phyloP scores from a whole-genome alignment of 2,888 invertebrate species.

The Netelia melanura region DNA sequence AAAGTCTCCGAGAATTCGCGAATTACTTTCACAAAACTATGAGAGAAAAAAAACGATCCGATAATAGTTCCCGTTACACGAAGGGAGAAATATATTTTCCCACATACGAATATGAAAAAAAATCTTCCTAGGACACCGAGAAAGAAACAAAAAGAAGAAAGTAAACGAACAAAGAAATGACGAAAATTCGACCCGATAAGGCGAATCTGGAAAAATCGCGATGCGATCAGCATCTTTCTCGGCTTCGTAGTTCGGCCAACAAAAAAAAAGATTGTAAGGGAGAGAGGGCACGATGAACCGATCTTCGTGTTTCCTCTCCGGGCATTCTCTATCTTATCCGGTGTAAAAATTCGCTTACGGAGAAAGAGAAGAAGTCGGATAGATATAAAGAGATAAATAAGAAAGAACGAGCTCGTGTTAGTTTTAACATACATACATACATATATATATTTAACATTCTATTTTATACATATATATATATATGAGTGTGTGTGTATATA shows the following conservation, averaged over 20 bases:
- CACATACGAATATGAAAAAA: constrained; percentile 3
- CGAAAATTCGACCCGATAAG: constrained; percentile 41
- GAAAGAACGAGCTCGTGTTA: constrained; percentile 53
- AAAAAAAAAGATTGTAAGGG: constrained; percentile 5
- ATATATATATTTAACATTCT: constrained; percentile 21
- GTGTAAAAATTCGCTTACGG: constrained; percentile 82
- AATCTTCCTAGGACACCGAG: background rate
- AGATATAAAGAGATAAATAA: constrained; percentile 63
- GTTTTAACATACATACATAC: constrained; percentile 14
- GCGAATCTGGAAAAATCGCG: constrained; percentile 6
- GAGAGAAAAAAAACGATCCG: background rate
- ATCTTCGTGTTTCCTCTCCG: constrained; percentile 70
- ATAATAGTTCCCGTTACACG: background rate
- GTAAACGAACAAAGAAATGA: background rate
- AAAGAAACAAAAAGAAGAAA: background rate
- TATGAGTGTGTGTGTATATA: constrained; percentile 23
- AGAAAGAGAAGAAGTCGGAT: constrained; percentile 59
- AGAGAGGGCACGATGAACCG: constrained; percentile 41
- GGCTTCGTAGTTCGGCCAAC: constrained; percentile 30
- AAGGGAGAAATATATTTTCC: background rate
- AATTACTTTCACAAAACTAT: background rate
- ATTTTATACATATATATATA: constrained; percentile 5
- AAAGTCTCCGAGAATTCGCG: background rate
- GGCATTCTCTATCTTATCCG: constrained; percentile 80
- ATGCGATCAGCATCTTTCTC: constrained; percentile 55